Conservation (phyloP, 2,797 vertebrate species). For the Alauda arvensis region DNA sequence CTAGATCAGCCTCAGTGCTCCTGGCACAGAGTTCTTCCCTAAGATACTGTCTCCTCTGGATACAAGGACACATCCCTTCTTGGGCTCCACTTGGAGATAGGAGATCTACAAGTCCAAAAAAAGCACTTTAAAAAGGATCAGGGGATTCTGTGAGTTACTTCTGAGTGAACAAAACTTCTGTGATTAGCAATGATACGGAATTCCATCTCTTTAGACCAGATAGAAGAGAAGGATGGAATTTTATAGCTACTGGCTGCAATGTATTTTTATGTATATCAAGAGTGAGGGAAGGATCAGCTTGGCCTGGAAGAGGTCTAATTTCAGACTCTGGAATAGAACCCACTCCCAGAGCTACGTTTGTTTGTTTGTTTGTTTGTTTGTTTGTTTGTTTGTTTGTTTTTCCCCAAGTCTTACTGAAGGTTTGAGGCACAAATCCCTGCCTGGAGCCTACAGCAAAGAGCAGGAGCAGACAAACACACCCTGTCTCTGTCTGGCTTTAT, state of each 20-base stretch:
- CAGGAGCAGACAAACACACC: not conserved
- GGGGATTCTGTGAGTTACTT: not conserved
- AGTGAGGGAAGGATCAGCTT: not conserved
- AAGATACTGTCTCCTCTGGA: not conserved
- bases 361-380: not conserved
- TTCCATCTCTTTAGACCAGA: not conserved
- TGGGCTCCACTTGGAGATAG: not conserved
- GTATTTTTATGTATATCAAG: not conserved
- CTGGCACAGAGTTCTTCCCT: not conserved
- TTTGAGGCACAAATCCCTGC: not conserved
- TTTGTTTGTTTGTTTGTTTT: too few species aligned
- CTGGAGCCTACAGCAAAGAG: not conserved
- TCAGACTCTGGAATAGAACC: not conserved
- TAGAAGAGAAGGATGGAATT: not conserved
- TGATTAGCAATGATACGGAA: not conserved
- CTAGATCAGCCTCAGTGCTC: not conserved
- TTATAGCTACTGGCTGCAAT: not conserved
- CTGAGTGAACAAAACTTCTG: not conserved
- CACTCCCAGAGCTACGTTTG: not conserved
- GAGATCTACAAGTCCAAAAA: not conserved
- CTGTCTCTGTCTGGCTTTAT: slow-evolving; percentile 6
- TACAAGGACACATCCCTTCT: not conserved
- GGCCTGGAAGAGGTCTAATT: not conserved
- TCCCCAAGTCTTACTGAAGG: not conserved
- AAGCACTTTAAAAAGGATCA: not conserved